Evolutionary conservation across 2,113 vertebrate genomes (phyloP), one percentile per base, ranked within the genome.

Genomic region (Semnornis frantzii): DNA sequence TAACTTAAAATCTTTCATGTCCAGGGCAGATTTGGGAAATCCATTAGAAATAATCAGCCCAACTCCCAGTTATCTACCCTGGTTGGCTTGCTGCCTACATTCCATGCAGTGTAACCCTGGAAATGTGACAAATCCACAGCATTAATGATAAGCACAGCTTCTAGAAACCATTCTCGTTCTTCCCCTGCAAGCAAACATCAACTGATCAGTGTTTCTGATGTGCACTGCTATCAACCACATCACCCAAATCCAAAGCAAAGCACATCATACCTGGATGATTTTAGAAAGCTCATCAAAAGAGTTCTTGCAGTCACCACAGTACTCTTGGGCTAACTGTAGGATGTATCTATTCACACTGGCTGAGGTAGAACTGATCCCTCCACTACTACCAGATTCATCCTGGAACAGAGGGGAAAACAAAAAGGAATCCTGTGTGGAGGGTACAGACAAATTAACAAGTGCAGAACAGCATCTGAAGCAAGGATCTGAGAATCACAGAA

Each of bases 281-380:
- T 99, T 99, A 77, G 99, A 99, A 64, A 99, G 99, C 50, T 99
- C 99, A 50, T 99, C 99, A 1, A 99, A 99, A 48, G 99, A 99
- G 33, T 98, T 99, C 97, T 99, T 99, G 98, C 99, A 99, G 94
- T 99, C 99, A 23, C 99, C 99, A 8, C 99, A 99, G 85, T 99
- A 99, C 78, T 99, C 99, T 97, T 99, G 99, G 19, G 99, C 99
- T 93, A 99, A 94, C 96, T 99, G 99, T 71, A 99, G 98, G 94
- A 99, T 99, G 92, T 99, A 99, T n/a, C 99, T 97, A 85, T 99
- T 99, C 85, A 99, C 99, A 16, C 99, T 99, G 77, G 99, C 98
- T 30, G 99, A 99, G 60, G 99, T 98, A 39, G 98, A 98, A 34
- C 98, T 98, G 82, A 99, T 98, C 44, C 98, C 99, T 55, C 98